Evolutionary conservation across 2,888 invertebrate genomes (phyloP).

Genomic region (Dexiosoma caninum): DNA sequence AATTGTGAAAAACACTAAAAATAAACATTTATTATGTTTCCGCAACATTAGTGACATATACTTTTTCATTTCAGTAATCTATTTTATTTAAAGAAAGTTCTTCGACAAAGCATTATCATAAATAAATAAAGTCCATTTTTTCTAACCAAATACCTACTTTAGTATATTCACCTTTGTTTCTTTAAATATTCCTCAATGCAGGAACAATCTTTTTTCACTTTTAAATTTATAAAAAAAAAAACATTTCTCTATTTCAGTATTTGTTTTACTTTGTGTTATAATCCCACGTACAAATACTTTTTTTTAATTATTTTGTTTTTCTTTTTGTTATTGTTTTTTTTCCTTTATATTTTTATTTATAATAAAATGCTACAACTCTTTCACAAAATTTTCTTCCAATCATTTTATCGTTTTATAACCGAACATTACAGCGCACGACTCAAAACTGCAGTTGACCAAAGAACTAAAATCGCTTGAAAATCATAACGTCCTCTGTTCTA

Average conservation of each 20-base stretch:
- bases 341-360: no score
- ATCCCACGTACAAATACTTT: slow-evolving; percentile 11
- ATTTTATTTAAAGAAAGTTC: neutral
- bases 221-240: neutral
- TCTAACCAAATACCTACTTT: neutral
- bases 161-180: slow-evolving; percentile 18
- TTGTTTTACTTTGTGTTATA: neutral
- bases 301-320: neutral
- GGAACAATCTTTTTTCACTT: neutral
- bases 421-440: slow-evolving; percentile 73
- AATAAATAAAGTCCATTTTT: neutral
- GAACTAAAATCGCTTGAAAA: slow-evolving; percentile 10
- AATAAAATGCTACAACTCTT: slow-evolving; percentile 15
- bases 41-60: no score
- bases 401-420: slow-evolving; percentile 63
- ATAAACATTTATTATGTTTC: no score
- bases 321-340: slow-evolving; percentile 15
- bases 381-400: slow-evolving; percentile 7
- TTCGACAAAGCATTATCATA: neutral
- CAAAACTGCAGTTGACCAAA: slow-evolving; percentile 71
- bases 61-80: no score
- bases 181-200: neutral
- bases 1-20: no score
- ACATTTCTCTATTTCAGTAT: neutral
- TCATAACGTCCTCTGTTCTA: slow-evolving; percentile 1